Evolutionary conservation across 2,797 vertebrate genomes (phyloP), one percentile per base, ranked within the genome.

Genomic region (Lutjanus argentimaculatus): DNA sequence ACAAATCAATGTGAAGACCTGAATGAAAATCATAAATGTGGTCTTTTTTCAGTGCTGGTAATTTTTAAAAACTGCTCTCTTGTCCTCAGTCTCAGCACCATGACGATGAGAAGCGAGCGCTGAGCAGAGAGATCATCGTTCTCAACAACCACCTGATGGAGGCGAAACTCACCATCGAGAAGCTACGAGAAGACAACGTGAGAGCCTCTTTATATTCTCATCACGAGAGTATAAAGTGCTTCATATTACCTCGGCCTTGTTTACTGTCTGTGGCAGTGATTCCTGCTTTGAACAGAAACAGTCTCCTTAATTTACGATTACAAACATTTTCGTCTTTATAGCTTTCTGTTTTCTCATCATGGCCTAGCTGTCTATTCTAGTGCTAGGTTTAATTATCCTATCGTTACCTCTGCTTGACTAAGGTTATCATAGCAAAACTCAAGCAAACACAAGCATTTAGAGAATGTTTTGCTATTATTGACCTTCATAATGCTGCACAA

Each of bases 101-200:
- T 0, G 98, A 99, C 61, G 98, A 99, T 51, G 98, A 99, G 93
- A 99, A 99, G 90, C 95, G 97, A 75, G 98, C 98, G 0, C 94
- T 99, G 89, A 99, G 97, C 93, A 95, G 98, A 52, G 98, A 99
- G 96, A 98, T 99, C 76, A 97, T 99, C n/a, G 98, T 98, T 68
- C 97, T 99, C 84, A 99, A 99, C 93, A 99, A 98, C 94, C 98
- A 98, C 88, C 95, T 99, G 92, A 97, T 99, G 95, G 98, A 99
- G 93, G 98, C 98, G 71, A 99, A 99, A 92, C 97, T 99, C 94
- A 99, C 98, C 66, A 99, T 99, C 22, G 97, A 99, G 93, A 99
- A 99, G 93, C 97, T 99, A 13, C 97, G 95, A 8, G 97, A 98
- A 93, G 97, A 99, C 91, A 99, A 99, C 15, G 98, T 99, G 93